Base-by-base conservation (phyloP, 2,113 vertebrate species). In the human (Homo sapiens) region DNA sequence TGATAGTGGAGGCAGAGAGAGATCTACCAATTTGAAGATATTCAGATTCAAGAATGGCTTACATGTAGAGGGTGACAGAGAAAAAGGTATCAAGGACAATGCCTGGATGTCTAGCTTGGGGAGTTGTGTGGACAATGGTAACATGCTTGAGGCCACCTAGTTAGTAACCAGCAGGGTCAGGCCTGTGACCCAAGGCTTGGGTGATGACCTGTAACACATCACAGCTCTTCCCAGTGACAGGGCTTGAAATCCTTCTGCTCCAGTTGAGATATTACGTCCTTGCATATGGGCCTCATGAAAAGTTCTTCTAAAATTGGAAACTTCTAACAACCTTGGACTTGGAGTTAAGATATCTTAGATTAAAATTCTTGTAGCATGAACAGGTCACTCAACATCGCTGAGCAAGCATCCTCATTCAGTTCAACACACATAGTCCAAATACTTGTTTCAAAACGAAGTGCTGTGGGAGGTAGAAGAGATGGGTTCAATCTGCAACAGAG, bases 271-370 rank as follows among this genome's bases (percentile, higher is more conserved):
- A 25, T 17, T 86, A 13, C 38, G 13, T 6, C 12, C 48, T 73
- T 61, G 38, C 32, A 27, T 64, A 35, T 27, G 10, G 59, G 73
- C 61, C 38, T 59, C 48, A 32, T 2, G 11, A 68, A 38, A 90
- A 40, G 5, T 66, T 76, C n/a, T 94, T 93, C 32, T 38, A 20
- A 91, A 93, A 40, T 52, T 83, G 16, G 59, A 87, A 95, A 38
- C 48, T 68, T 83, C n/a, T 75, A 87, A 80, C 10, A 75, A 61
- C 7, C n/a, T 94, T 50, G 27, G 38, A 89, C 32, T 76, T 95
- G 25, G 61, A 93, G 10, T 91, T 79, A 57, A 73, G 32, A 9
- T 7, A 72, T 10, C 32, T 52, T 64, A 20, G 45, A 94, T 80
- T 86, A 32, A 78, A 89, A 68, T 78, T n/a, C 38, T 52, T 72